These are phyloP conservation scores for Pyrocephalus nanus DNA, from an alignment of 2,797 vertebrate species.

Conservation along the genomic window DNA sequence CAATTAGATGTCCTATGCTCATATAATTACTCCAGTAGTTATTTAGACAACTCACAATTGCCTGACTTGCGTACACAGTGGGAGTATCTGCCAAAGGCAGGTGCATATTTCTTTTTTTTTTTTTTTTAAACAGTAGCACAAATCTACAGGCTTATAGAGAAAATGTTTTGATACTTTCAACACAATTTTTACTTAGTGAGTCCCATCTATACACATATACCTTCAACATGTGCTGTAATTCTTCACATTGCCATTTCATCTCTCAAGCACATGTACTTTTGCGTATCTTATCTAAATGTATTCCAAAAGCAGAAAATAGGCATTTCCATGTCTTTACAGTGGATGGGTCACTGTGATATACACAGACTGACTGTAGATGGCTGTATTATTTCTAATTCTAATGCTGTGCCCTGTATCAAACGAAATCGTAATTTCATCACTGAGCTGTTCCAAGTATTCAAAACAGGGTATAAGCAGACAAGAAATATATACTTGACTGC, in stretches of 20 bases:
- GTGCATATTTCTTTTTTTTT: neutral
- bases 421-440: neutral
- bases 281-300: neutral
- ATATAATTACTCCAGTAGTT: slow-evolving; percentile 34
- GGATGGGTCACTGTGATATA: slow-evolving; percentile 40
- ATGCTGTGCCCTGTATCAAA: neutral
- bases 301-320: neutral
- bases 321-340: neutral
- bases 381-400: slow-evolving; percentile 38
- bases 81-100: slow-evolving; percentile 12
- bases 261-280: neutral
- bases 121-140: neutral
- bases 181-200: neutral
- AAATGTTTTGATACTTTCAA: neutral
- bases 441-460: neutral
- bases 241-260: neutral
- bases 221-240: neutral
- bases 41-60: slow-evolving; percentile 25
- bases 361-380: slow-evolving; percentile 1
- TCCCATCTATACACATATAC: neutral
- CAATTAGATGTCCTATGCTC: slow-evolving; percentile 29
- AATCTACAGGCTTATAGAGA: neutral
- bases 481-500: neutral
- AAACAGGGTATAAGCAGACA: neutral
- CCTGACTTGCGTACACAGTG: slow-evolving; percentile 9